These are phyloP conservation scores for Thumatha senex DNA, from an alignment of 2,888 invertebrate species.

Conservation along the genomic window DNA sequence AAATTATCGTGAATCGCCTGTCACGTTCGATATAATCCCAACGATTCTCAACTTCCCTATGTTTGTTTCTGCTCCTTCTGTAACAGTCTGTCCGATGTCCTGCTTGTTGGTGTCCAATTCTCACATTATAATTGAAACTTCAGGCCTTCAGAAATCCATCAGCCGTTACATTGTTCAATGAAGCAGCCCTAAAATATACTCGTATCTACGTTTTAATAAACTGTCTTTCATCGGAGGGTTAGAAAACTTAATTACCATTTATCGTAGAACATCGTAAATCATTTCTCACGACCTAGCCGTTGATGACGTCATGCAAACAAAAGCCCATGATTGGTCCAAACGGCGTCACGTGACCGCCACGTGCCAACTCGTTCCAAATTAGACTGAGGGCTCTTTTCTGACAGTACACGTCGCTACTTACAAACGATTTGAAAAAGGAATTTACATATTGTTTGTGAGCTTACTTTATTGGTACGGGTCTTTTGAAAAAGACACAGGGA, in stretches of 20 bases:
- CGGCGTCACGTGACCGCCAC: slow-evolving; percentile 35
- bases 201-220: slow-evolving; percentile 21
- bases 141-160: background rate
- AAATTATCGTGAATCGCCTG: no score
- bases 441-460: slow-evolving; percentile 30
- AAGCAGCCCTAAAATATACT: slow-evolving; percentile 13
- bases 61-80: no score
- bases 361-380: slow-evolving; percentile 38
- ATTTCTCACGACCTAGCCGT: slow-evolving; percentile 35
- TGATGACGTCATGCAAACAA: slow-evolving; percentile 36
- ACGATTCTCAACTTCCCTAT: no score
- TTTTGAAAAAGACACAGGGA: no score
- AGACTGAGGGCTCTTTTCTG: slow-evolving; percentile 27
- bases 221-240: slow-evolving; percentile 24
- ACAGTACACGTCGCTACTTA: slow-evolving; percentile 27
- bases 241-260: slow-evolving; percentile 36
- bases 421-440: slow-evolving; percentile 29
- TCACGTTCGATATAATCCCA: no score
- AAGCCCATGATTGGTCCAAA: slow-evolving; percentile 30
- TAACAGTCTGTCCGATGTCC: no score
- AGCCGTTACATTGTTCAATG: slow-evolving; percentile 1
- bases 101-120: no score
- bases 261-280: slow-evolving; percentile 37
- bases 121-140: no score
- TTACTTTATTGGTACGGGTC: slow-evolving; percentile 17